Conservation (phyloP, 35 echinoderm and acorn worm species). For the Anneissia japonica region DNA sequence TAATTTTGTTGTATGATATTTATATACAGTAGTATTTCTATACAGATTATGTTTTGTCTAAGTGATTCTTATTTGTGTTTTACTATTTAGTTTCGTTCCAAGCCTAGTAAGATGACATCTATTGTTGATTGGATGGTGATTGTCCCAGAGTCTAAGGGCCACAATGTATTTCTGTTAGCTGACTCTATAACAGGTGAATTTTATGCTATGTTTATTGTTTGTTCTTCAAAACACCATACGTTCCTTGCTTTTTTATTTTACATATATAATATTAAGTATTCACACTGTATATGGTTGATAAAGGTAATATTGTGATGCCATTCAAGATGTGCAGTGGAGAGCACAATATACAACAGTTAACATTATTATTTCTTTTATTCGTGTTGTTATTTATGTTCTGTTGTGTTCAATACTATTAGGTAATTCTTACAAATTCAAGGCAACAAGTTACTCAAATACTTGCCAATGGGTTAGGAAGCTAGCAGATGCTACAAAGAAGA, state of each 20-base stretch:
- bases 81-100: slow-evolving; percentile 65
- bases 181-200: slow-evolving; percentile 77
- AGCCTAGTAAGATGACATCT: slow-evolving; percentile 84
- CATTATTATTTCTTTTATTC: neutral
- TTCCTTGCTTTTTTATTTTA: neutral
- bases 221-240: neutral
- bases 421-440: slow-evolving; percentile 96
- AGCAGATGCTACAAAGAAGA: slow-evolving; percentile 84
- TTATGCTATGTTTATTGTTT: neutral
- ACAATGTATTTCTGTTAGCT: slow-evolving; percentile 74
- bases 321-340: neutral
- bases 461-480: slow-evolving; percentile 87
- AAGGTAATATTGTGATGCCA: neutral
- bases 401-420: slow-evolving; percentile 46
- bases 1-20: neutral
- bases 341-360: neutral
- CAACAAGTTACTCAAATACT: slow-evolving; percentile 59
- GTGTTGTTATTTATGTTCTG: slow-evolving; percentile 15
- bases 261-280: neutral
- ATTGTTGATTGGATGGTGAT: slow-evolving; percentile 82
- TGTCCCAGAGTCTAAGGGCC: slow-evolving; percentile 60
- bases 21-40: neutral
- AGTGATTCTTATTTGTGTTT: neutral
- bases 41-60: neutral
- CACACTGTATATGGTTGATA: neutral